phyloP scores from a whole-genome alignment of 2,797 vertebrate species.

The Amblyraja radiata region DNA sequence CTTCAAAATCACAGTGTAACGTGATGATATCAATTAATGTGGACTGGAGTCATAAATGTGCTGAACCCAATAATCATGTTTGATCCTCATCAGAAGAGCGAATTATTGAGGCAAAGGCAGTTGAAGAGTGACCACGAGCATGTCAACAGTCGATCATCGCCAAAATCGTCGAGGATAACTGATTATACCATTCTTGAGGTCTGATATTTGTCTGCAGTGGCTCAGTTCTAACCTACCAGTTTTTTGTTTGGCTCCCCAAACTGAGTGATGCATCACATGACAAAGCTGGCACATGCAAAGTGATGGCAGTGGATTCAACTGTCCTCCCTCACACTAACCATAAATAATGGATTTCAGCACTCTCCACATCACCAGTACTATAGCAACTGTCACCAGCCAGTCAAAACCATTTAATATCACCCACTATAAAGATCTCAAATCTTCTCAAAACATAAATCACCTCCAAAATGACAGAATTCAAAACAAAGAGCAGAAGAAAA shows the following conservation, averaged over 20 bases:
- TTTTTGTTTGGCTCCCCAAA: conserved; percentile 4
- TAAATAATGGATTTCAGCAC: conserved; percentile 36
- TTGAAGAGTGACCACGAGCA: neutral
- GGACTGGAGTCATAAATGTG: neutral
- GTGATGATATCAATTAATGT: neutral
- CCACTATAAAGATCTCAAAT: conserved; percentile 28
- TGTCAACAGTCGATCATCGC: neutral
- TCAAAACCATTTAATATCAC: conserved; percentile 33
- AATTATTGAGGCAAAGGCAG: neutral
- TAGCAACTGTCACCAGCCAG: conserved; percentile 29
- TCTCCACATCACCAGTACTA: conserved; percentile 31
- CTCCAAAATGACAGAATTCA: conserved; percentile 32
- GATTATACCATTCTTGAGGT: neutral
- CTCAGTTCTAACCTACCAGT: neutral
- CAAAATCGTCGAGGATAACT: neutral
- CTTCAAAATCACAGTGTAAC: neutral
- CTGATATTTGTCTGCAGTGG: neutral
- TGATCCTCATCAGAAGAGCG: neutral
- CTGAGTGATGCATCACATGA: conserved; percentile 26
- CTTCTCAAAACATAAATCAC: conserved; percentile 36
- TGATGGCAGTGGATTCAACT: conserved; percentile 32
- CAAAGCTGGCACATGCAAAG: conserved; percentile 6
- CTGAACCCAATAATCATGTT: neutral
- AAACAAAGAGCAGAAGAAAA: conserved; percentile 33
- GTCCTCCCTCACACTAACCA: conserved; percentile 32